Conservation (phyloP, 2,113 vertebrate species). For the Megalops atlanticus region DNA sequence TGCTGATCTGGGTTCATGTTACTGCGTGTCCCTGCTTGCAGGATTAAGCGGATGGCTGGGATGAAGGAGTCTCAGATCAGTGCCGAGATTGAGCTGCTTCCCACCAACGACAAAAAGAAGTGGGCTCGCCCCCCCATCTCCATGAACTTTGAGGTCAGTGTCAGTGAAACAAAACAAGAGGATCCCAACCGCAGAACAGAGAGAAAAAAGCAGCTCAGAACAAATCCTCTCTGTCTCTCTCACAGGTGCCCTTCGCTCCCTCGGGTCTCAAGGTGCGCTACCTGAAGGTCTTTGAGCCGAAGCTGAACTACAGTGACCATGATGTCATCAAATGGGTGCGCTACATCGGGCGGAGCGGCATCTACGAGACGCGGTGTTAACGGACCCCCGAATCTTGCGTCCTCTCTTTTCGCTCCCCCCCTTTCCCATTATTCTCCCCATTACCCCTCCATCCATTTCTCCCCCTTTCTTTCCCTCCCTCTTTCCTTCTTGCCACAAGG, state of each 20-base stretch:
- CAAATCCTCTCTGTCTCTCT: conserved; percentile 1
- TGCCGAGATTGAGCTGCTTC: conserved; percentile 95
- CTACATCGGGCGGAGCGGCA: conserved; percentile 97
- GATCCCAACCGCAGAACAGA: too few species aligned
- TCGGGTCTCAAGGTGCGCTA: conserved; percentile 99
- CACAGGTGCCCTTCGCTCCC: conserved; percentile 93
- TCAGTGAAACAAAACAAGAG: too few species aligned
- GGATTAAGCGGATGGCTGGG: conserved; percentile 98
- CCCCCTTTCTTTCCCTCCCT: not conserved
- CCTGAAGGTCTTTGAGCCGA: conserved; percentile 99
- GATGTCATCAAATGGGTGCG: conserved; percentile 99
- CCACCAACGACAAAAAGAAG: conserved; percentile 99
- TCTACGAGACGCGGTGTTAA: conserved; percentile 99
- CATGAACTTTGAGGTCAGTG: conserved; percentile 97
- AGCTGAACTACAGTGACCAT: conserved; percentile 99
- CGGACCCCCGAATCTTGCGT: too few species aligned
- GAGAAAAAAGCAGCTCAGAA: too few species aligned
- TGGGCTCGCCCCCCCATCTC: conserved; percentile 98
- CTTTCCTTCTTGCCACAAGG: not conserved
- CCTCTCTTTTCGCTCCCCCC: not conserved
- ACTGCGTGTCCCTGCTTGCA: conserved; percentile 45
- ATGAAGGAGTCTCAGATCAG: conserved; percentile 99
- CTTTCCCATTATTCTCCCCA: not conserved
- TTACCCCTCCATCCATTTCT: not conserved
- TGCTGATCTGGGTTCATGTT: not conserved